Percentiles rank a stretch among this genome's conserved stretches.
Evolutionary conservation across 2,113 vertebrate species (phyloP).

Genomic region (Pangasianodon gigas): DNA sequence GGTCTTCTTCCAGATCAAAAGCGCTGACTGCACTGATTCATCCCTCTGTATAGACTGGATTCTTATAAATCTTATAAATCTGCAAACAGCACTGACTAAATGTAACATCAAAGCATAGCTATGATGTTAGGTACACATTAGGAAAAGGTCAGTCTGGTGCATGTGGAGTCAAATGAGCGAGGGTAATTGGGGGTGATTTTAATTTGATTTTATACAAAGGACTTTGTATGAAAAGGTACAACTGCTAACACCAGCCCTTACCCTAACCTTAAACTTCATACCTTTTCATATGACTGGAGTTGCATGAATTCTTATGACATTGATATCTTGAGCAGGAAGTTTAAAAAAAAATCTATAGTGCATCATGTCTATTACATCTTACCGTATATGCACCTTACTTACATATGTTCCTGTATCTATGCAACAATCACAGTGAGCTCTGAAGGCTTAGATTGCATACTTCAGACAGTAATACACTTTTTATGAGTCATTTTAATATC

Average conservation of each 20-base stretch:
- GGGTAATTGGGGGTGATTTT: not conserved
- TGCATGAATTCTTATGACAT: not conserved
- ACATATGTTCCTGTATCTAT: not conserved
- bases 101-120: conserved; percentile 25
- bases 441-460: too few relatives aligned
- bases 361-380: not conserved
- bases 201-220: not conserved
- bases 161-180: not conserved
- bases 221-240: not conserved
- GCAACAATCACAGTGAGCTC: too few relatives aligned
- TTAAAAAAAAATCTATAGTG: not conserved
- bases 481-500: not conserved
- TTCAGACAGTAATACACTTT: not conserved
- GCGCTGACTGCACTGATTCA: conserved; percentile 28
- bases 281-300: not conserved
- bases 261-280: not conserved
- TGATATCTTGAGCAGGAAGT: not conserved
- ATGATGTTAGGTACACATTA: not conserved
- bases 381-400: not conserved
- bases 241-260: not conserved
- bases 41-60: conserved; percentile 27
- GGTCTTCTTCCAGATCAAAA: conserved; percentile 23
- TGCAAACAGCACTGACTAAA: conserved; percentile 20
- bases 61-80: not conserved
- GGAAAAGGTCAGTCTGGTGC: not conserved